Base-by-base conservation (phyloP, 1,140 invertebrate genomes). In the Drosophila lowei region DNA sequence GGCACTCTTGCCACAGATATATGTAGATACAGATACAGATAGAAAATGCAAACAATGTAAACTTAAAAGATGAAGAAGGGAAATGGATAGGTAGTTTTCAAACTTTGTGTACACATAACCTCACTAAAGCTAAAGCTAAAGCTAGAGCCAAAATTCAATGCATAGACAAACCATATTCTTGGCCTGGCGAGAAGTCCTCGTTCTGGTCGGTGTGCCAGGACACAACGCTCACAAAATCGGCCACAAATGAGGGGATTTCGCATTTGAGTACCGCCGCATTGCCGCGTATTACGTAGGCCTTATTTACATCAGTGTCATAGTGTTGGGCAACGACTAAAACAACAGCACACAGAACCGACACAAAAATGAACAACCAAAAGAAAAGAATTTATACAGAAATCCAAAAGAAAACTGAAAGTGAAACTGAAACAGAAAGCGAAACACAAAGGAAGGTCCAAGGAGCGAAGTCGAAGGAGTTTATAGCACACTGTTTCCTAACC, bases 211-310 rank as follows among this genome's bases (percentile, higher is more conserved):
- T 96, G 91, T 97, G 95, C 97, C 97, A 98, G 48, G 95, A 95
- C 28, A 96, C 93, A 49, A 98, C 96, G 72, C 94, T 94, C 55
- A 98, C 95, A 91, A 98, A 98, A 92, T 98, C 97, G 30, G 96
- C 96, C 48, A 98, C 97, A 92, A 97, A 98, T 16, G 95, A 96
- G 18, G 97, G 97, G 77, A 98, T 97, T 90, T 96, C 95, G 93
- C 97, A 99, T 91, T 97, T 97, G 49, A 99, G 93, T 74, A 98
- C 95, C n/a, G 97, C 97, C 46, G 97, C 95, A 92, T 98, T 98
- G 53, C 97, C 97, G 90, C 95, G 94, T 80, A 98, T 98, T 5
- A 97, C 97, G 92, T 97, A 98, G 73, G 97, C 97, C 92, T 98
- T 97, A 93, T 97, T 96, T 78, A 97, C 97, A 92, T 98, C 96